Evolutionary conservation across 2,888 invertebrate genomes (phyloP).

Genomic region (Troides aeacus): DNA sequence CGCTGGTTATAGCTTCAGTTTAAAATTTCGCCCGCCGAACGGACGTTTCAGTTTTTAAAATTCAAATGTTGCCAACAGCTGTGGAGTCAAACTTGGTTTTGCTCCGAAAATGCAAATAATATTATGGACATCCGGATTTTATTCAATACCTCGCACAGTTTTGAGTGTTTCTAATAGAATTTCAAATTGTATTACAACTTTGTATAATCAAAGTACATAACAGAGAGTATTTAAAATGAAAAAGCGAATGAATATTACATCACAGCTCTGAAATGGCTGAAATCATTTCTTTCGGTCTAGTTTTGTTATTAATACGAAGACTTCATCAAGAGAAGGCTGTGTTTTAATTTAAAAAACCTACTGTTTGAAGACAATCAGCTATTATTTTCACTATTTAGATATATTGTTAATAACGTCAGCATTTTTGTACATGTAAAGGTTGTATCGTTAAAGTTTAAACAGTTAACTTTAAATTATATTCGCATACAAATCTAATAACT

Average conservation of each 20-base stretch:
- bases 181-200: not conserved
- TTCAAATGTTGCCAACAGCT: conserved; percentile 18
- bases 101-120: conserved; percentile 3
- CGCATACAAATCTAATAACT: not conserved
- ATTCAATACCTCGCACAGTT: not conserved
- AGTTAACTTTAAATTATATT: not conserved
- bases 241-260: no score
- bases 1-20: conserved; percentile 17
- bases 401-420: no score
- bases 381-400: no score
- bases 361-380: no score
- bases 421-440: no score
- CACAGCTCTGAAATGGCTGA: no score
- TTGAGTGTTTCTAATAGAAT: conserved; percentile 1
- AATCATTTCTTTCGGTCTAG: no score
- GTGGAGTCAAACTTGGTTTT: conserved; percentile 9
- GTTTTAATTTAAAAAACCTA: no score
- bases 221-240: no score
- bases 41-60: conserved; percentile 15
- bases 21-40: conserved; percentile 8
- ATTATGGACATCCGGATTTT: not conserved
- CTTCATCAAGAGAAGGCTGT: no score
- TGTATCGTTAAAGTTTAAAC: no score
- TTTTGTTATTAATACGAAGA: no score
- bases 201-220: not conserved